These are phyloP conservation scores for Hirtodrosophila confusa DNA, from an alignment of 2,888 invertebrate species.

Conservation along the genomic window DNA sequence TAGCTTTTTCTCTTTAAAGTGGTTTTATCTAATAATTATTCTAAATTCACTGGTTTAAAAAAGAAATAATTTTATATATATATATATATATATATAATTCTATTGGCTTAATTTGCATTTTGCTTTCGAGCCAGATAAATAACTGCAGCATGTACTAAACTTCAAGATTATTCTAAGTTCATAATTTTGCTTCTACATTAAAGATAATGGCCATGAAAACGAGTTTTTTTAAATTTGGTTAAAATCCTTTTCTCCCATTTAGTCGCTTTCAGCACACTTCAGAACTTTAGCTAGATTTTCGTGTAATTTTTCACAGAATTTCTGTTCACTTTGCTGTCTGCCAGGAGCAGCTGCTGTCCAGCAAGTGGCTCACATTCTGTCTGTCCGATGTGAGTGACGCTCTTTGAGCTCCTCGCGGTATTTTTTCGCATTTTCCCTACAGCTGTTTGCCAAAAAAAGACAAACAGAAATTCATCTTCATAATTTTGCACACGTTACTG, in stretches of 20 bases:
- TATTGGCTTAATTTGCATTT: too few species aligned
- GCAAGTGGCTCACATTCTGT: conserved; percentile 9
- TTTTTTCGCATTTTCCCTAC: conserved; percentile 1
- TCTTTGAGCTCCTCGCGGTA: conserved; percentile 41
- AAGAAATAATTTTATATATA: too few species aligned
- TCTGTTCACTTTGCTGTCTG: conserved; percentile 31
- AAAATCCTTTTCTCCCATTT: not conserved
- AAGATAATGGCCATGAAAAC: too few species aligned
- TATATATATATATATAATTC: too few species aligned
- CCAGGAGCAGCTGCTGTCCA: conserved; percentile 30
- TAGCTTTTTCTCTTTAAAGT: too few species aligned
- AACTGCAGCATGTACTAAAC: too few species aligned
- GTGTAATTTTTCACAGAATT: conserved; percentile 57
- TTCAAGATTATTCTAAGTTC: too few species aligned
- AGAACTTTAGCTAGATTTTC: conserved; percentile 25
- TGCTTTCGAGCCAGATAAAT: too few species aligned
- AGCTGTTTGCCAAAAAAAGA: conserved; percentile 24
- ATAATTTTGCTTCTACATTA: too few species aligned
- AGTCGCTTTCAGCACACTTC: conserved; percentile 5
- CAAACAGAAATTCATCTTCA: conserved; percentile 72
- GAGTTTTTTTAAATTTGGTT: too few species aligned
- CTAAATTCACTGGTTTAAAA: too few species aligned
- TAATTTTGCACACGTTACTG: conserved; percentile 74
- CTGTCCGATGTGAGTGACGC: conserved; percentile 37
- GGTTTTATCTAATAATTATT: too few species aligned